Evolutionary conservation across 2,113 vertebrate species (phyloP), one percentile per base, ranked within the genome.

Genomic region (Mirza zaza): DNA sequence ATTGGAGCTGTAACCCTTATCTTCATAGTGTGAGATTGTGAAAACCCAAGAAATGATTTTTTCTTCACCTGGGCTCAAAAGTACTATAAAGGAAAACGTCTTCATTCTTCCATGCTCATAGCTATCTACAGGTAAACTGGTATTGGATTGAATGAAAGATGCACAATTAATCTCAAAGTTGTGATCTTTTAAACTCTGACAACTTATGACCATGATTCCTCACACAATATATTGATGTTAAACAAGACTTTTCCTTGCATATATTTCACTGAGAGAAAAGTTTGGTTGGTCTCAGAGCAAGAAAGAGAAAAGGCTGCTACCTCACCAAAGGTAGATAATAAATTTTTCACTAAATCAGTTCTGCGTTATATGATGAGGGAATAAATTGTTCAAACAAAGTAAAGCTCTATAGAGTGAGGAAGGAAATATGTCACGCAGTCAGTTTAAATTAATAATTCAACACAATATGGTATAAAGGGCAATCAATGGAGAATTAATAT

Each of bases 381-480:
- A 96, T 77, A 96, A 97, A 91, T 95, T 95, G 21, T 95, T 79
- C 71, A 90, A 87, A 94, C 82, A 97, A 96, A 94, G n/a, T 71
- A 71, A 97, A 68, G 42, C 63, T 97, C 45, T 81, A n/a, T 27
- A 77, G 42, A 92, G 11, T 96, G 75, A 93, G 61, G 34, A 88
- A 96, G 92, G 77, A 96, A 97, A 93, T 71, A 87, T 20, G 32
- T 71, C 67, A 96, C 5, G 85, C 6, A 76, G 61, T 86, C 63
- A 84, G 9, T 75, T 89, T 34, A 34, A 97, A 63, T 92, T 84
- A 96, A 79, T 96, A 98, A 98, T 92, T 97, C 65, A 94, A 29
- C n/a, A 96, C 76, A 80, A 50, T 89, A 52, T 75, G 65, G 25
- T 57, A 45, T 73, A 93, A 97, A 97, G 79, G 34, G 14, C 93